phyloP scores from a whole-genome alignment of 2,888 invertebrate genomes.

The Serrognathus titanus region DNA sequence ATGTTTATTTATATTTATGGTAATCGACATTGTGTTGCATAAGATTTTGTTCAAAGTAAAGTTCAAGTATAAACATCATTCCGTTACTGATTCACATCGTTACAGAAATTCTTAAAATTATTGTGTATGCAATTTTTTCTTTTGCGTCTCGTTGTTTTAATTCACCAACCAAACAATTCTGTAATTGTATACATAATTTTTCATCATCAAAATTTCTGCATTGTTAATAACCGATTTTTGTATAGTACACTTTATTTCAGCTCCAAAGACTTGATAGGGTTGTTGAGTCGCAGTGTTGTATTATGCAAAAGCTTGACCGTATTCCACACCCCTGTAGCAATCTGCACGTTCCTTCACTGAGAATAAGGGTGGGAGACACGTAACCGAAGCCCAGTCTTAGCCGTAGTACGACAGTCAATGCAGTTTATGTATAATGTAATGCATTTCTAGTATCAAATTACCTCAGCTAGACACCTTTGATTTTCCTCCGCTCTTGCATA shows the following conservation, averaged over 20 bases:
- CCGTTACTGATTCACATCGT: too few species aligned
- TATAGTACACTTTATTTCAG: neutral
- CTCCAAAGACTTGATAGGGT: slow-evolving; percentile 8
- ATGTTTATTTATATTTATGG: too few species aligned
- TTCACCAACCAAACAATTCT: too few species aligned
- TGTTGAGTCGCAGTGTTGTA: slow-evolving; percentile 23
- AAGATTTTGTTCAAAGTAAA: too few species aligned
- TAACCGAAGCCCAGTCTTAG: slow-evolving; percentile 12
- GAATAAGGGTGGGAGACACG: neutral
- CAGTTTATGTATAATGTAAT: slow-evolving; percentile 32
- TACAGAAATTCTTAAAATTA: too few species aligned
- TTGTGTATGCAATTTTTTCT: too few species aligned
- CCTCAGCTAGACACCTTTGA: slow-evolving; percentile 23
- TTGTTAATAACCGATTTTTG: neutral
- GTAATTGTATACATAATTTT: too few species aligned
- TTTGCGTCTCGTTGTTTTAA: too few species aligned
- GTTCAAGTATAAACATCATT: too few species aligned
- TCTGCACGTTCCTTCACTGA: slow-evolving; percentile 17
- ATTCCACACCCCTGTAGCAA: slow-evolving; percentile 14
- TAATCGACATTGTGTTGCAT: too few species aligned
- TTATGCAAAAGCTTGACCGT: slow-evolving; percentile 30
- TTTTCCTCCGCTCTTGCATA: slow-evolving; percentile 18
- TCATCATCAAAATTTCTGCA: too few species aligned
- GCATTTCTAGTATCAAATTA: slow-evolving; percentile 32
- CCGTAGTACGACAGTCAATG: slow-evolving; percentile 18